phyloP scores from a whole-genome alignment of 2,888 invertebrate species.

The Acrobasis consociella region DNA sequence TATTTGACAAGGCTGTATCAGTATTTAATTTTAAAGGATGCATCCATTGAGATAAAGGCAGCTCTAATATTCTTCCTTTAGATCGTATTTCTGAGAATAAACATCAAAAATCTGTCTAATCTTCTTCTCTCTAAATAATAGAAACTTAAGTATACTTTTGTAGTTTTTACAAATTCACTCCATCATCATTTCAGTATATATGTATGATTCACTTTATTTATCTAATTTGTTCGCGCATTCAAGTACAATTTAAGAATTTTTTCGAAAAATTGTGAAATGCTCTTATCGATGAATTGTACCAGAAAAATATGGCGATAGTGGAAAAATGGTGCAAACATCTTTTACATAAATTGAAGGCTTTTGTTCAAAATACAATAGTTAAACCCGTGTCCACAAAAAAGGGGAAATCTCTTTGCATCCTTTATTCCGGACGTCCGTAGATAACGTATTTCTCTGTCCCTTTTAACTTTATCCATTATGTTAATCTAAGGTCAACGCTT shows the following conservation, averaged over 20 bases:
- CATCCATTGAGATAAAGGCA: too few relatives aligned
- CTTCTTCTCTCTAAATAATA: too few relatives aligned
- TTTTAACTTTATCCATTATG: constrained; percentile 71
- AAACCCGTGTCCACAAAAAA: constrained; percentile 59
- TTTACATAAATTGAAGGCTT: constrained; percentile 50
- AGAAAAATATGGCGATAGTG: constrained; percentile 10
- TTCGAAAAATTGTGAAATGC: background rate
- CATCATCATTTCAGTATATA: too few relatives aligned
- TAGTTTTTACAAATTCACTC: too few relatives aligned
- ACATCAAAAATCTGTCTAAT: too few relatives aligned
- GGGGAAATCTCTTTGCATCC: constrained; percentile 61
- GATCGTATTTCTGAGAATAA: too few relatives aligned
- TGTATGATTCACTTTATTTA: too few relatives aligned
- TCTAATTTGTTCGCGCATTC: too few relatives aligned
- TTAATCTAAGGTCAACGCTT: constrained; percentile 68
- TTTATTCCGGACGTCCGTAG: constrained; percentile 57
- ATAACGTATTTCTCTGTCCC: constrained; percentile 64
- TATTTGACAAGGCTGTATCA: too few relatives aligned
- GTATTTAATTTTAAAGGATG: too few relatives aligned
- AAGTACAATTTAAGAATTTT: background rate
- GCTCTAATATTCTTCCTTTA: too few relatives aligned
- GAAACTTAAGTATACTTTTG: too few relatives aligned
- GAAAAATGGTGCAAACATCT: constrained; percentile 39
- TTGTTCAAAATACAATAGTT: constrained; percentile 67
- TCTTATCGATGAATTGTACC: background rate